Percentiles rank a stretch among this genome's conserved stretches.
Conservation (phyloP, 2,797 vertebrate genomes). For the Sternarchorhynchus goeldii region DNA sequence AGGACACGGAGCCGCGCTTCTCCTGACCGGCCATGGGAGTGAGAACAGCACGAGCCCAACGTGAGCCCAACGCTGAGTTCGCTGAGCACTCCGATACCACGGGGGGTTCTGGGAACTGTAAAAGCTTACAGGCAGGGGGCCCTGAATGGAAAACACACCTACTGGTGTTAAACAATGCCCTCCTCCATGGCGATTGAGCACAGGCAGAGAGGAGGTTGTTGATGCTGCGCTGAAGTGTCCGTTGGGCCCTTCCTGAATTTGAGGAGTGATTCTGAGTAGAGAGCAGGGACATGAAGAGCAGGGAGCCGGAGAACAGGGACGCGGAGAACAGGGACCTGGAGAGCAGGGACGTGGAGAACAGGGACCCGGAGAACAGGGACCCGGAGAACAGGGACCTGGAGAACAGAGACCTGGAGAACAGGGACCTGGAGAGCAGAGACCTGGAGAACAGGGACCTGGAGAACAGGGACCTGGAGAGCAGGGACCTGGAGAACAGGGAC, state of each 20-base stretch:
- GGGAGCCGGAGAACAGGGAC: too few relatives aligned
- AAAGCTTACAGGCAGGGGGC: slow-evolving; percentile 54
- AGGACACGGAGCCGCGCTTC: slow-evolving; percentile 30
- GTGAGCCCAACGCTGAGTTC: slow-evolving; percentile 41
- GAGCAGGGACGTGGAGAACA: too few relatives aligned
- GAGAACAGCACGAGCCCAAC: slow-evolving; percentile 35
- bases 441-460: too few relatives aligned
- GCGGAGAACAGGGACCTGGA: too few relatives aligned
- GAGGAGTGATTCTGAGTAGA: background rate
- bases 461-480: too few relatives aligned
- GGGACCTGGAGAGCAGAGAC: too few relatives aligned
- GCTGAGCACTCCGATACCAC: slow-evolving; percentile 36
- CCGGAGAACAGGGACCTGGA: too few relatives aligned
- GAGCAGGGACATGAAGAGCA: background rate
- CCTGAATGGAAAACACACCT: slow-evolving; percentile 52
- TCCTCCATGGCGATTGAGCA: slow-evolving; percentile 24
- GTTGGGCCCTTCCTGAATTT: slow-evolving; percentile 16
- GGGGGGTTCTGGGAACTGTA: slow-evolving; percentile 49
- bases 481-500: background rate
- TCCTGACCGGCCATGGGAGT: slow-evolving; percentile 42
- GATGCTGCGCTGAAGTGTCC: slow-evolving; percentile 45
- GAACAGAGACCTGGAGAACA: too few relatives aligned
- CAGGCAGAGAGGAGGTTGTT: slow-evolving; percentile 39
- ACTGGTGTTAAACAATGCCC: slow-evolving; percentile 50
- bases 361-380: too few relatives aligned